Base-by-base conservation (phyloP, 2,797 vertebrate species). In the Sarcoramphus papa region DNA sequence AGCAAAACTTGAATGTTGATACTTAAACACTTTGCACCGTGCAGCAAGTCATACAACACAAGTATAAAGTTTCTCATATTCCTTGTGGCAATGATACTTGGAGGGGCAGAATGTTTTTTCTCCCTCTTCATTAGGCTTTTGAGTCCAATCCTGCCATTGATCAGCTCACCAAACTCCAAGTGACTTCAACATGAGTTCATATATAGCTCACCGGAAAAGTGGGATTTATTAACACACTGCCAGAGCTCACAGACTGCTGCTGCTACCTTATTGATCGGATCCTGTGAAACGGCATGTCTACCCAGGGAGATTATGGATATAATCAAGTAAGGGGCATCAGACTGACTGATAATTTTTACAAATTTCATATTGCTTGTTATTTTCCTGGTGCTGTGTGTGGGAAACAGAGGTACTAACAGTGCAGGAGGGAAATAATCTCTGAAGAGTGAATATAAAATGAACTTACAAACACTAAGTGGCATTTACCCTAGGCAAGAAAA, bases 221-320 rank as follows among this genome's bases (percentile, higher is more conserved):
- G 67, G 95, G 87, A 96, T 94, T 94, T 96, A 95, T 96, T 90
- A 96, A 92, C 94, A 85, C 69, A 4, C 87, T 56, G 76, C 79
- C 18, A 8, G 91, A 91, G 93, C 93, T 84, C 47, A 6, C 72
- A 43, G 65, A 28, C 85, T 85, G 93, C 95, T 91, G 93, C 88
- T 86, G 89, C 85, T 13, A 3, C 85, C 45, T 79, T 80, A 93
- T 93, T 72, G 95, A 96, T 93, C 56, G 3, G 79, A 20, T 57
- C 70, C 72, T 56, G 63, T 43, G 84, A 91, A 95, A 91, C n/a
- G 41, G 87, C 85, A 87, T 1, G 31, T 78, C 91, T 80, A 3
- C 92, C 85, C 69, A 25, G 25, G 22, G 75, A 97, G 88, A 96
- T 82, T 59, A 93, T 4, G 50, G 94, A 70, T 35, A 56, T 48